phyloP scores from a whole-genome alignment of 2,888 invertebrate species.

The Subacronicta megacephala region DNA sequence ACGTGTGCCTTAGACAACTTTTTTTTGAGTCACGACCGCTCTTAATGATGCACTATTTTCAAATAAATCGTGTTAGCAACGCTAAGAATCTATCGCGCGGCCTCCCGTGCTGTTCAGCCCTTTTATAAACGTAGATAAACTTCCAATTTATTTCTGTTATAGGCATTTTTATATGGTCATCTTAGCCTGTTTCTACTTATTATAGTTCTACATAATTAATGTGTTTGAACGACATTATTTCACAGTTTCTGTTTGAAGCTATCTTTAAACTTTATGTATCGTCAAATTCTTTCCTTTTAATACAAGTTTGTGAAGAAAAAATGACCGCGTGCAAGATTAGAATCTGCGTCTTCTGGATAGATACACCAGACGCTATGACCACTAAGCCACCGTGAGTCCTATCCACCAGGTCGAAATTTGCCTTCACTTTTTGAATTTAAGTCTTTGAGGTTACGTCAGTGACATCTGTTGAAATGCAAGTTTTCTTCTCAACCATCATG shows the following conservation, averaged over 20 bases:
- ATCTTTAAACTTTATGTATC: slow-evolving; percentile 2
- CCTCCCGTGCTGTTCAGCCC: slow-evolving; percentile 62
- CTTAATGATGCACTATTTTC: slow-evolving; percentile 80
- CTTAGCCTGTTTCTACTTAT: slow-evolving; percentile 8
- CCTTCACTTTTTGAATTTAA: no score
- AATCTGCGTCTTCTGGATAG: no score
- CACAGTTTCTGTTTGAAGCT: not conserved
- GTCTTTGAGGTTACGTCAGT: no score
- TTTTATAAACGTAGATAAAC: slow-evolving; percentile 36
- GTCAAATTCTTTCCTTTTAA: not conserved
- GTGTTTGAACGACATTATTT: slow-evolving; percentile 5
- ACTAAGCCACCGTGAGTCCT: no score
- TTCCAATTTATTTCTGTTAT: slow-evolving; percentile 27
- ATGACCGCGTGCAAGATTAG: no score
- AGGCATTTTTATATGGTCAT: slow-evolving; percentile 25
- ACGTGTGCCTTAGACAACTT: slow-evolving; percentile 56
- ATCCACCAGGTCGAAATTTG: no score
- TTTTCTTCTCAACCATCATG: no score
- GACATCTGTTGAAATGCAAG: no score
- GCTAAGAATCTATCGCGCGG: slow-evolving; percentile 66
- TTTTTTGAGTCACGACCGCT: slow-evolving; percentile 71
- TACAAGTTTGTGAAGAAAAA: no score
- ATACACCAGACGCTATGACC: no score
- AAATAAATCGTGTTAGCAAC: slow-evolving; percentile 71
- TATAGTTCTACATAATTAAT: slow-evolving; percentile 11